A percentile compares a stretch with the other conserved stretches of the same genome.
These are phyloP conservation scores for Austrolebias charrua DNA, from an alignment of 2,797 vertebrate species.

Conservation along the genomic window DNA sequence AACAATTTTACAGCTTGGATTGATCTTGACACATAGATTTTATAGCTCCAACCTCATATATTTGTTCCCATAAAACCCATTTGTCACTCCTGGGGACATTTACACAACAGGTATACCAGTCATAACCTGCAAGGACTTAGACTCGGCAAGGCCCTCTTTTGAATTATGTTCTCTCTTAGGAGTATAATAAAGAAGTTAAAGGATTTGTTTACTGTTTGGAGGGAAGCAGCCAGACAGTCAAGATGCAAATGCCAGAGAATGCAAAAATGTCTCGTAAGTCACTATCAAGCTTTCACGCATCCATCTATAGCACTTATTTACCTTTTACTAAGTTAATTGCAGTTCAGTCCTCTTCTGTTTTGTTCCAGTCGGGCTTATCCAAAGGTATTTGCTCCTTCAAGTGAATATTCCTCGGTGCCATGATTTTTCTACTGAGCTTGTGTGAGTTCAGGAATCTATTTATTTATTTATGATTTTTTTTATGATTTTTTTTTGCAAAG, in stretches of 20 bases:
- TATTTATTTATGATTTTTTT: no score
- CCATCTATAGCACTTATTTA: conserved; percentile 22
- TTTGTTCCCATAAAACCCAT: conserved; percentile 29
- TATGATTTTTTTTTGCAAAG: no score
- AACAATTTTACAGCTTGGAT: conserved; percentile 12
- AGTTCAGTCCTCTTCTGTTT: conserved; percentile 12
- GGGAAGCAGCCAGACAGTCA: conserved; percentile 92
- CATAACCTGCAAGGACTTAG: conserved; percentile 7
- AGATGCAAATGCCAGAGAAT: conserved; percentile 94
- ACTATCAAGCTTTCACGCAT: conserved; percentile 2
- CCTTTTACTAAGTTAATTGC: conserved; percentile 24
- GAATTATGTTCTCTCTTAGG: conserved; percentile 75
- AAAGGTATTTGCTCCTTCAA: conserved; percentile 92
- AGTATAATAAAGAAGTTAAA: conserved; percentile 94
- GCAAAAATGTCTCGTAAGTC: conserved; percentile 89
- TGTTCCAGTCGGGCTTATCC: conserved; percentile 89
- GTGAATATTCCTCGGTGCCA: conserved; percentile 87
- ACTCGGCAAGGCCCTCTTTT: conserved; percentile 23
- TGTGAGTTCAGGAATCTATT: conserved; percentile 80
- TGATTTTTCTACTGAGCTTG: conserved; percentile 92
- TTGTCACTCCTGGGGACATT: conserved; percentile 21
- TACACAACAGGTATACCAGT: conserved; percentile 18
- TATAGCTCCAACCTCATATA: conserved; percentile 20
- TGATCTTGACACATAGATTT: conserved; percentile 23
- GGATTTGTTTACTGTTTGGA: conserved; percentile 94